These are phyloP conservation scores for Rotaria macrura DNA, from an alignment of 2,888 invertebrate species.

Conservation along the genomic window DNA sequence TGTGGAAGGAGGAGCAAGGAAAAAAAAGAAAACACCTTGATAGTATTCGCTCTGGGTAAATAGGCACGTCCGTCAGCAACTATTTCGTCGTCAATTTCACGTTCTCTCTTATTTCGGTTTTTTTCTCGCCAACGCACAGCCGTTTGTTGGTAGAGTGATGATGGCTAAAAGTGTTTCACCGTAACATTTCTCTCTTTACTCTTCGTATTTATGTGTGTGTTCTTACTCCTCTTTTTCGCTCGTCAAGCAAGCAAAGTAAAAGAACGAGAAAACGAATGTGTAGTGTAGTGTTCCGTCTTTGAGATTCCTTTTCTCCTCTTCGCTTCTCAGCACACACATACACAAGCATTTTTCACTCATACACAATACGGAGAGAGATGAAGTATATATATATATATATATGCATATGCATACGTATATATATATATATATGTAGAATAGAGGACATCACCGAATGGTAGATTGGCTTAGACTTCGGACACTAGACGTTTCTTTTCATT, in stretches of 20 bases:
- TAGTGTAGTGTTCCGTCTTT: conserved; percentile 12
- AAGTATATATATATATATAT: neutral
- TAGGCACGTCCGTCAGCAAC: conserved; percentile 3
- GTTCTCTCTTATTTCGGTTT: conserved; percentile 3
- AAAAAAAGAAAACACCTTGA: conserved; percentile 8
- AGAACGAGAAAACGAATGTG: conserved; percentile 8
- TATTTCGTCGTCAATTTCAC: conserved; percentile 11
- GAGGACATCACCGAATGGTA: neutral
- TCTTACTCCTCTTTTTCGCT: neutral
- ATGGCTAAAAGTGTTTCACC: conserved; percentile 7
- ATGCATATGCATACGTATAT: neutral
- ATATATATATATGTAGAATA: neutral
- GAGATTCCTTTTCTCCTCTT: neutral
- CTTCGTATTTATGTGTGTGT: neutral
- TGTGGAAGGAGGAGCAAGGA: neutral
- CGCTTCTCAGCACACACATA: neutral
- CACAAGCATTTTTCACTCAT: neutral
- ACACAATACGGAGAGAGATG: neutral
- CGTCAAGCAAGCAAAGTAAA: neutral
- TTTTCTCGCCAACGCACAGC: neutral
- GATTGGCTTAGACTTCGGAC: neutral
- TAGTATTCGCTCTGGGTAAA: neutral
- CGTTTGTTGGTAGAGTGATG: neutral
- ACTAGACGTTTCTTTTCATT: conserved; percentile 4
- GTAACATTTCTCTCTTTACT: neutral